Evolutionary conservation across 53 echinoderm and acorn worm species (phyloP).

Genomic region (Temnopleurus reevesii): DNA sequence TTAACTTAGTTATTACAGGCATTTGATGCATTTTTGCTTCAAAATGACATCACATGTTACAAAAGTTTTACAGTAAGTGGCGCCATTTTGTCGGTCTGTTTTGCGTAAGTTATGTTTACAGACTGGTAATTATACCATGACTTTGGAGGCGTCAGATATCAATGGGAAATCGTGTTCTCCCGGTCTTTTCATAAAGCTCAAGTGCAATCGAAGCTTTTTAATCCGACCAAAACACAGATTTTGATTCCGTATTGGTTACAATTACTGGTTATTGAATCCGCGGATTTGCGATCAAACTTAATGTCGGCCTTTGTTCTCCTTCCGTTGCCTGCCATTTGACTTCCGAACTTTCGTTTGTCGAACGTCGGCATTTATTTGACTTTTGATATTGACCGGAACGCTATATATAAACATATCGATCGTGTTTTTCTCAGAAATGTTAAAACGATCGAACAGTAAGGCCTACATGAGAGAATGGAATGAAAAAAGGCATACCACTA

Average conservation of each 20-base stretch:
- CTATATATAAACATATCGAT: not conserved
- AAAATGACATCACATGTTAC: too few species aligned
- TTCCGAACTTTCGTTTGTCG: not conserved
- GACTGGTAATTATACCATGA: too few species aligned
- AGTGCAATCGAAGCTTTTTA: not conserved
- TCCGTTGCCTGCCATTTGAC: not conserved
- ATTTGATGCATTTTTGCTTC: too few species aligned
- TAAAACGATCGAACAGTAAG: too few species aligned
- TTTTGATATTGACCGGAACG: not conserved
- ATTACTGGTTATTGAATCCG: slow-evolving; percentile 1
- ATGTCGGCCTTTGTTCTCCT: not conserved
- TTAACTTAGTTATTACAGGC: too few species aligned
- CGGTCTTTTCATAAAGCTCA: not conserved
- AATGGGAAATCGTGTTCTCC: not conserved
- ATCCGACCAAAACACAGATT: not conserved
- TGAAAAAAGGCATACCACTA: too few species aligned
- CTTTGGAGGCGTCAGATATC: not conserved
- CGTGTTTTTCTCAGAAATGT: too few species aligned
- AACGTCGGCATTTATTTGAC: not conserved
- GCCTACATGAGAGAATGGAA: too few species aligned
- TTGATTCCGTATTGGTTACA: slow-evolving; percentile 17
- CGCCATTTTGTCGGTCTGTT: too few species aligned
- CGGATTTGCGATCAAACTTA: not conserved
- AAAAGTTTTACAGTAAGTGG: too few species aligned
- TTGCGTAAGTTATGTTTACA: too few species aligned